Evolutionary conservation across 2,797 vertebrate species (phyloP), one percentile per base, ranked within the genome.

Genomic region (Gymnodraco acuticeps): DNA sequence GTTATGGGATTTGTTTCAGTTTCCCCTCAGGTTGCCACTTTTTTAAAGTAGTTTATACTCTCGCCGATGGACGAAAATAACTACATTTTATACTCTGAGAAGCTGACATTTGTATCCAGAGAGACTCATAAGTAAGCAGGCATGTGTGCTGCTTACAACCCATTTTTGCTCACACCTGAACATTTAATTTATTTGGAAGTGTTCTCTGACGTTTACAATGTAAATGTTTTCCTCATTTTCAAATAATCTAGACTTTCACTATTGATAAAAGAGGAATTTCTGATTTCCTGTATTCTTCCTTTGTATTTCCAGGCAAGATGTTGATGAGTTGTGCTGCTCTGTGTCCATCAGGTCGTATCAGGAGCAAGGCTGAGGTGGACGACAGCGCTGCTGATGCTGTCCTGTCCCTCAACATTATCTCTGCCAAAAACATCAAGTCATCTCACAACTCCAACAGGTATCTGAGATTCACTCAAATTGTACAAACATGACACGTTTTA

Each of bases 341-440:
- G n/a, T 84, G 46, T 75, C 59, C 42, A 51, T 27, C 77, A 99
- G 98, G 98, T 70, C 97, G 98, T 10, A 97, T 99, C 86, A 95
- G 98, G 87, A 99, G 90, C 90, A 98, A 98, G 89, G 92, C 97
- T 0, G 98, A 99, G 82, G 98, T 98, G 63, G 97, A 99, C 23
- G 97, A 98, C 72, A 86, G 94, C 16, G 96, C 97, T 0, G 93
- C 96, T 1, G 98, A 99, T 41, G 96, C 97, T 0, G 96, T 99
- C 68, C 91, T 99, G 48, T 99, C 98, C 59, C 95, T 99, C 46
- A 99, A 99, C 88, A 99, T 99, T 41, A 98, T 99, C 87, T 99
- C 98, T 27, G 98, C 98, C 52, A 99, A 99, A 90, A 98, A 97
- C 87, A 95, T 99, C 85, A 98, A 98, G 82, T 97, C 97, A 0